Evolutionary conservation across 1,140 invertebrate genomes (phyloP).

Genomic region (Bombus confusus): DNA sequence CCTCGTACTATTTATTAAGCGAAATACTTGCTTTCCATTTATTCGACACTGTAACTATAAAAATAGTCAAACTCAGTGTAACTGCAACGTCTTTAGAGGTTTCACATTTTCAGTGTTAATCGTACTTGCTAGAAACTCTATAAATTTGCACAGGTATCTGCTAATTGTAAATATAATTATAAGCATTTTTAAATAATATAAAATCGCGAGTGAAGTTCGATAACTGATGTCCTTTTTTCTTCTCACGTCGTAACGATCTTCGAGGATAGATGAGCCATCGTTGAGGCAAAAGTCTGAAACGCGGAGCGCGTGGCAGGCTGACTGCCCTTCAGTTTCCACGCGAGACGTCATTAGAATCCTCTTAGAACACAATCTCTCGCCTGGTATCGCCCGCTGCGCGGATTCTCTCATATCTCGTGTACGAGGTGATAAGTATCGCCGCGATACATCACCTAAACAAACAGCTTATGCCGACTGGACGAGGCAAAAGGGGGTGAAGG

Average conservation of each 20-base stretch:
- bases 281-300: neutral
- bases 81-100: too few species aligned
- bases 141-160: too few species aligned
- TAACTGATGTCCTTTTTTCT: neutral
- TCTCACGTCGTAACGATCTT: neutral
- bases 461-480: conserved; percentile 72
- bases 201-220: too few species aligned
- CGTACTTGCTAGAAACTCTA: too few species aligned
- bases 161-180: too few species aligned
- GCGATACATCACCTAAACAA: conserved; percentile 78
- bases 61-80: too few species aligned
- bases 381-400: conserved; percentile 69
- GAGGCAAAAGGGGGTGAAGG: conserved; percentile 46
- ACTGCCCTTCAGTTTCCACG: conserved; percentile 7
- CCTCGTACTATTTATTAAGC: too few species aligned
- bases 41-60: too few species aligned
- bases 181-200: too few species aligned
- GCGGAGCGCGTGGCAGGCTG: conserved; percentile 32
- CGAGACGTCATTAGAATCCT: conserved; percentile 73
- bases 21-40: too few species aligned
- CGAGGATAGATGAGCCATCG: neutral
- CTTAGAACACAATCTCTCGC: conserved; percentile 75
- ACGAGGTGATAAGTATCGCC: conserved; percentile 78
- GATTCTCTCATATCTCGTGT: conserved; percentile 71
- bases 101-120: too few species aligned